Evolutionary conservation across 2,113 vertebrate species (phyloP), one percentile per base, ranked within the genome.

Genomic region (Phylloscopus trochiloides): DNA sequence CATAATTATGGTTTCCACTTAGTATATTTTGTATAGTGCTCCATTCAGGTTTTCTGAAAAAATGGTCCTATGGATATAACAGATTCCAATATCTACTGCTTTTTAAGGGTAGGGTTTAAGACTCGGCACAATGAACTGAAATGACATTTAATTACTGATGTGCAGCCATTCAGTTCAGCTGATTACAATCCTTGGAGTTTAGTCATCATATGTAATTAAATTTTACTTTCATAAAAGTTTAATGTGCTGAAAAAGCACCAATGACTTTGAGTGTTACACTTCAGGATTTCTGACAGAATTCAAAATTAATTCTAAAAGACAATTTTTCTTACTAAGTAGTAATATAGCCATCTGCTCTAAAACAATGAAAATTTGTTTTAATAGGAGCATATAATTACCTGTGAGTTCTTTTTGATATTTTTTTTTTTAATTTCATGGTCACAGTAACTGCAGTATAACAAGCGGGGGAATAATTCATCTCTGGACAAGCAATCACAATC

Each of bases 131-230:
- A 98, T 98, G 98, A 98, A 98, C 95, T 97, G 97, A 98, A 98
- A 98, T 99, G 98, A 98, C 98, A 99, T 99, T 99, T 99, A 98
- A 98, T 99, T 99, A 98, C 98, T 98, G 98, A 98, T 98, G 98
- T 98, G 98, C 98, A 99, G 98, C 98, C 98, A 98, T 98, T 98
- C 98, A 97, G 97, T 98, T 98, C 96, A 92, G 98, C 98, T 99
- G 99, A 99, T 99, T 98, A 98, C 97, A 97, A 98, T 98, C 98
- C 98, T 98, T 96, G 96, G 98, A 98, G 98, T 98, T 98, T 98
- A 98, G 98, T 98, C 98, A 99, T 98, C 98, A 99, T 98, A 98
- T 98, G 98, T 98, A 98, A 99, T 99, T 99, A 98, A 99, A 98
- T 99, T 99, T 98, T 98, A 98, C 98, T 98, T 98, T 98, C 97